Percentiles rank a stretch among this genome's conserved stretches.
phyloP scores from a whole-genome alignment of 2,797 vertebrate species.

The Cynopterus sphinx region DNA sequence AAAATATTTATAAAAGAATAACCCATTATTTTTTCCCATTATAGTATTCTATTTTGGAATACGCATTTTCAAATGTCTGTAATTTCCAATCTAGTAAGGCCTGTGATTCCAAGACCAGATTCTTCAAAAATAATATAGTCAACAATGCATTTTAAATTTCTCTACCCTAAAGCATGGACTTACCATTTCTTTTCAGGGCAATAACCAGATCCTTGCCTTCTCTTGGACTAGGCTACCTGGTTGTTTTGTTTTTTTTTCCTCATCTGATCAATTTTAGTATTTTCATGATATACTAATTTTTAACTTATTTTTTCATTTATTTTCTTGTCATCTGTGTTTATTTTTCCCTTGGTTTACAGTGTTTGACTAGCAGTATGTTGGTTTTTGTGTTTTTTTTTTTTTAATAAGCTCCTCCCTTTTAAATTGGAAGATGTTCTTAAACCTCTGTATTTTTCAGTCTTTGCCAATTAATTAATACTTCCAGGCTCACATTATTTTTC shows the following conservation, averaged over 20 bases:
- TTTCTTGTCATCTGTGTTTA: background rate
- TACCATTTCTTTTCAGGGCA: background rate
- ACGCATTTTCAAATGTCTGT: background rate
- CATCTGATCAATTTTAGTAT: background rate
- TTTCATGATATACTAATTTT: background rate
- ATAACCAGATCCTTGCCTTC: background rate
- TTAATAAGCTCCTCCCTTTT: background rate
- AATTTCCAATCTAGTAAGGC: background rate
- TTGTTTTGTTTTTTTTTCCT: background rate
- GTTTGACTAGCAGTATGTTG: background rate
- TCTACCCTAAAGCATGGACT: background rate
- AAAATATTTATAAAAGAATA: background rate
- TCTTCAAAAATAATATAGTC: background rate
- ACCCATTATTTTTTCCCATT: background rate
- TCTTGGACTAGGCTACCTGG: background rate
- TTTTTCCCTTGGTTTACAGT: background rate
- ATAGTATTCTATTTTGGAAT: background rate
- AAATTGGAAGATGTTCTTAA: background rate
- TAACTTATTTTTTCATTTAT: background rate
- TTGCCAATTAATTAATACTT: background rate
- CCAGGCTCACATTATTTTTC: background rate
- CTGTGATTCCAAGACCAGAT: background rate
- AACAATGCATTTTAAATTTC: background rate
- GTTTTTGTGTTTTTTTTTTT: background rate
- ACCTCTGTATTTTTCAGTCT: background rate